These are phyloP conservation scores for Steinernema scapterisci DNA, from an alignment of 2,888 invertebrate species.

Conservation along the genomic window DNA sequence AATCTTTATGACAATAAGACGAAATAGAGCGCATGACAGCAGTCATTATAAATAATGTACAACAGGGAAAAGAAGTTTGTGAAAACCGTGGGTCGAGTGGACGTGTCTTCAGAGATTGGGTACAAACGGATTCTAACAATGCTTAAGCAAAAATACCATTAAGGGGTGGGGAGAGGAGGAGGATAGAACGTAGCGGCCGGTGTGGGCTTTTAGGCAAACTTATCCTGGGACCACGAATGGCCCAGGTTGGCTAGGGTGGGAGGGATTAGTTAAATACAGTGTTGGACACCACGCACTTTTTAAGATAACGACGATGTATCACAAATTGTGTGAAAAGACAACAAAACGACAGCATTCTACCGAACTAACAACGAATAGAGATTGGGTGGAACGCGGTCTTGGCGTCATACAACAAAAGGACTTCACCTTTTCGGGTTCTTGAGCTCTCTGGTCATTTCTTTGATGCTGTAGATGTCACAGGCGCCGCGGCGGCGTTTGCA, in stretches of 20 bases:
- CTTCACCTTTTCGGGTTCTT: constrained; percentile 6
- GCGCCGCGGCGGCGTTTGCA: not conserved
- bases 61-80: not conserved
- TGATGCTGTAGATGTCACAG: not conserved
- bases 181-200: not conserved
- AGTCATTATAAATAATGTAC: constrained; percentile 28
- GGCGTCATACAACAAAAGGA: constrained; percentile 8
- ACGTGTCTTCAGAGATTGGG: not conserved
- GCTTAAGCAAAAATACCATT: constrained; percentile 16
- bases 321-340: constrained; percentile 27
- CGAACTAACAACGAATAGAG: constrained; percentile 23
- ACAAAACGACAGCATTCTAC: constrained; percentile 30
- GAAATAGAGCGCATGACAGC: constrained; percentile 24
- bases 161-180: not conserved
- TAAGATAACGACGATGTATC: constrained; percentile 18
- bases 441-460: constrained; percentile 26
- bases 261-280: constrained; percentile 23
- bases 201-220: not conserved
- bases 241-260: too few relatives aligned
- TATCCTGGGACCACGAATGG: too few relatives aligned
- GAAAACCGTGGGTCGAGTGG: not conserved
- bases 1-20: constrained; percentile 20
- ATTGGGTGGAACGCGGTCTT: not conserved
- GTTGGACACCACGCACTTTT: constrained; percentile 25
- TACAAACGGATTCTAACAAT: constrained; percentile 20